phyloP scores from a whole-genome alignment of 2,888 invertebrate genomes.

The Lagria hirta region DNA sequence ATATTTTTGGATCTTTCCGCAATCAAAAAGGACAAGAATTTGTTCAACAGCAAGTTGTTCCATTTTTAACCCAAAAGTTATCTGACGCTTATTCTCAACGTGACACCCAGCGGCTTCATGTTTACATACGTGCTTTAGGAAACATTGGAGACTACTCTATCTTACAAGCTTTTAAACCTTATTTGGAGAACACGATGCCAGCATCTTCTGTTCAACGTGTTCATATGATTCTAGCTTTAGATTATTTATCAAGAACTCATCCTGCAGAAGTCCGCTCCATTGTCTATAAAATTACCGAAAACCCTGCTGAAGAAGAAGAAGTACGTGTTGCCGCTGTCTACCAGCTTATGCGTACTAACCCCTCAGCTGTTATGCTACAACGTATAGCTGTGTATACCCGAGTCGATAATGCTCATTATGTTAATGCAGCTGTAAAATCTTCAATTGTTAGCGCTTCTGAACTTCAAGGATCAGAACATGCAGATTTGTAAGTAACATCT shows the following conservation, averaged over 20 bases:
- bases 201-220: conserved; percentile 65
- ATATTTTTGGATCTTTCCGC: conserved; percentile 64
- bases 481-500: conserved; percentile 59
- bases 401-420: conserved; percentile 63
- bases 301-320: conserved; percentile 65
- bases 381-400: conserved; percentile 71
- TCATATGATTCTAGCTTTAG: conserved; percentile 62
- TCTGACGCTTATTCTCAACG: conserved; percentile 57
- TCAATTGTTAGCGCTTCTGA: conserved; percentile 60
- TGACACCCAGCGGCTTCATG: conserved; percentile 61
- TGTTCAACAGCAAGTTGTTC: conserved; percentile 61
- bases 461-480: conserved; percentile 53
- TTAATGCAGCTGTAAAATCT: conserved; percentile 66
- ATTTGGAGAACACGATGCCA: conserved; percentile 63
- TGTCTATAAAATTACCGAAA: conserved; percentile 67
- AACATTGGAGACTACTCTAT: conserved; percentile 65
- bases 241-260: conserved; percentile 56
- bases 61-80: conserved; percentile 60
- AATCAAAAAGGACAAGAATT: conserved; percentile 56
- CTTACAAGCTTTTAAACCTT: conserved; percentile 64
- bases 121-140: conserved; percentile 66
- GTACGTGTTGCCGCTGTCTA: conserved; percentile 67
- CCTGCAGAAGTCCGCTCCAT: conserved; percentile 61
- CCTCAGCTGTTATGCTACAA: conserved; percentile 66
- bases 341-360: conserved; percentile 62